A percentile compares a stretch with the other conserved stretches of the same genome.
phyloP scores from a whole-genome alignment of 2,888 invertebrate genomes.

The Euplexia lucipara region DNA sequence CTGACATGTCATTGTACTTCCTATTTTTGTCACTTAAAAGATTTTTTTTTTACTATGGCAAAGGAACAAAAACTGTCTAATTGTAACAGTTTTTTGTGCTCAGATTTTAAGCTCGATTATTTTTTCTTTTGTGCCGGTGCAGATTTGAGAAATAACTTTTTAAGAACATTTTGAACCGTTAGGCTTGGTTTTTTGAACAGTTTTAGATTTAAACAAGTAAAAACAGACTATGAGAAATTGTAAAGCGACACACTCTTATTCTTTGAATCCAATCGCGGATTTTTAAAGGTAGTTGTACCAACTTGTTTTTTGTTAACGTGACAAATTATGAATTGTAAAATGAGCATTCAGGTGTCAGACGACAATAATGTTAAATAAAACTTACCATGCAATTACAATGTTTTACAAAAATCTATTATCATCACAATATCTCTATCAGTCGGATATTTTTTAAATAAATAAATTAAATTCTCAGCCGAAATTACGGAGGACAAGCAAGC shows the following conservation, averaged over 20 bases:
- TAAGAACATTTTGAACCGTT: slow-evolving; percentile 72
- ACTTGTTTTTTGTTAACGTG: background rate
- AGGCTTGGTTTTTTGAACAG: slow-evolving; percentile 58
- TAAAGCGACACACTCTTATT: slow-evolving; percentile 25
- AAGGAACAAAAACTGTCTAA: slow-evolving; percentile 89
- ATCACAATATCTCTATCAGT: no score
- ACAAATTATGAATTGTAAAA: slow-evolving; percentile 11
- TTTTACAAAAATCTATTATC: no score
- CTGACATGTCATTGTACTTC: slow-evolving; percentile 88
- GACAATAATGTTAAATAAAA: no score
- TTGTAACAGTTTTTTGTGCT: slow-evolving; percentile 89
- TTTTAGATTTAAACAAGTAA: slow-evolving; percentile 43
- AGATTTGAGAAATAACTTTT: slow-evolving; percentile 69
- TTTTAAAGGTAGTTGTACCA: background rate
- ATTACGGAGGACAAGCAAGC: slow-evolving; percentile 25
- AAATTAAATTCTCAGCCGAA: slow-evolving; percentile 19
- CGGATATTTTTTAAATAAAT: background rate
- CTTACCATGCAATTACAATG: background rate
- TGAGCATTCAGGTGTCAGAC: background rate
- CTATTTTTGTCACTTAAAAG: slow-evolving; percentile 88
- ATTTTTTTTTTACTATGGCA: slow-evolving; percentile 80
- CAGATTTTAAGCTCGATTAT: slow-evolving; percentile 89
- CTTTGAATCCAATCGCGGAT: slow-evolving; percentile 17
- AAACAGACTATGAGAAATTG: slow-evolving; percentile 37
- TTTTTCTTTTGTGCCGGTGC: slow-evolving; percentile 80